A percentile compares a stretch with the other conserved stretches of the same genome.
Conservation (phyloP, 2,888 invertebrate species). For the Merodon equestris region DNA sequence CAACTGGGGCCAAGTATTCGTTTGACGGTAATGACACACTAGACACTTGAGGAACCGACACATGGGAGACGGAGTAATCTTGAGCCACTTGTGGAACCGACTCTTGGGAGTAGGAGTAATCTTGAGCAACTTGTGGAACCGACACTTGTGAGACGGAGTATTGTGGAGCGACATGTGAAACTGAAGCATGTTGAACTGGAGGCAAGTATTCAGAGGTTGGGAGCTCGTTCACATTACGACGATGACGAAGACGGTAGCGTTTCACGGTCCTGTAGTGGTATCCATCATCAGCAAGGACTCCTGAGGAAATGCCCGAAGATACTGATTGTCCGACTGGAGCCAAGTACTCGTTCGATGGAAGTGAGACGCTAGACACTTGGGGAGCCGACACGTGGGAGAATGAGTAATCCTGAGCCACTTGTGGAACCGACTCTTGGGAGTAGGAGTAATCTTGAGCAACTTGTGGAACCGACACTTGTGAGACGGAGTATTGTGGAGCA, state of each 20-base stretch:
- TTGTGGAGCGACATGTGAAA: slow-evolving; percentile 4
- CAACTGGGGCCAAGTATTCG: slow-evolving; percentile 50
- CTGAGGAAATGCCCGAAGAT: slow-evolving; percentile 25
- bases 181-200: slow-evolving; percentile 28
- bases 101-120: background rate
- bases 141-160: background rate
- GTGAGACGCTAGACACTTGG: slow-evolving; percentile 2
- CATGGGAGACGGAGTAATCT: background rate
- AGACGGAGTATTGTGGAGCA: background rate
- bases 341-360: slow-evolving; percentile 38
- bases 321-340: slow-evolving; percentile 48
- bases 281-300: slow-evolving; percentile 59
- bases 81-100: slow-evolving; percentile 1
- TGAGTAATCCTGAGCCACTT: background rate
- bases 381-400: background rate
- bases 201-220: slow-evolving; percentile 48
- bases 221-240: slow-evolving; percentile 72
- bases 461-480: background rate
- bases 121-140: slow-evolving; percentile 1
- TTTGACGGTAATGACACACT: slow-evolving; percentile 20
- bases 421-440: background rate
- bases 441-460: no score
- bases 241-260: slow-evolving; percentile 54
- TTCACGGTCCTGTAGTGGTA: slow-evolving; percentile 61
- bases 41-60: slow-evolving; percentile 4